Evolutionary conservation across 2,113 vertebrate genomes (phyloP).

Genomic region (Dinomys branickii): DNA sequence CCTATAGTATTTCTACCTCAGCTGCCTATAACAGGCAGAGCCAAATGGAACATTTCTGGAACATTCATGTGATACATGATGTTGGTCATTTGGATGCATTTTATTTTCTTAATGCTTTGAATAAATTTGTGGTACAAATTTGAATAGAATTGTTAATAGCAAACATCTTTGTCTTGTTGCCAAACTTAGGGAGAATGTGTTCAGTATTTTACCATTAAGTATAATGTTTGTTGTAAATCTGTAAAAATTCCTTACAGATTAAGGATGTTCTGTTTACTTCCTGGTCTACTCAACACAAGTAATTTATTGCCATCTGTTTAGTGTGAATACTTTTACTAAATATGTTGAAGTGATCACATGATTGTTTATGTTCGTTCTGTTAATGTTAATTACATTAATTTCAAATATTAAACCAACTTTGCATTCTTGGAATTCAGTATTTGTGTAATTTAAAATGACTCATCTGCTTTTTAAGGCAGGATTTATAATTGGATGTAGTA

Average conservation of each 20-base stretch:
- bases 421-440: not conserved
- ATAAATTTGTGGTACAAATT: not conserved
- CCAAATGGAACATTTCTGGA: not conserved
- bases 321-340: not conserved
- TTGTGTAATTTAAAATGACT: slow-evolving; percentile 3
- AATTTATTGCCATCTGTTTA: not conserved
- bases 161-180: not conserved
- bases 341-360: not conserved
- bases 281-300: not conserved
- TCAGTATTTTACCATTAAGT: not conserved
- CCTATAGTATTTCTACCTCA: no score
- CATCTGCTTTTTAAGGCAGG: not conserved
- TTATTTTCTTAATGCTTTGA: not conserved
- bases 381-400: not conserved
- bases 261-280: not conserved
- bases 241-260: not conserved
- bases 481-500: not conserved
- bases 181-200: not conserved
- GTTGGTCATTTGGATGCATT: not conserved
- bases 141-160: not conserved
- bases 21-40: not conserved
- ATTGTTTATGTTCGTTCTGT: not conserved
- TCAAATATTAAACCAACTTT: slow-evolving; percentile 11
- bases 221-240: not conserved
- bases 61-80: not conserved